Evolutionary conservation across 2,888 invertebrate species (phyloP).

Genomic region (Sipunculus nudus): DNA sequence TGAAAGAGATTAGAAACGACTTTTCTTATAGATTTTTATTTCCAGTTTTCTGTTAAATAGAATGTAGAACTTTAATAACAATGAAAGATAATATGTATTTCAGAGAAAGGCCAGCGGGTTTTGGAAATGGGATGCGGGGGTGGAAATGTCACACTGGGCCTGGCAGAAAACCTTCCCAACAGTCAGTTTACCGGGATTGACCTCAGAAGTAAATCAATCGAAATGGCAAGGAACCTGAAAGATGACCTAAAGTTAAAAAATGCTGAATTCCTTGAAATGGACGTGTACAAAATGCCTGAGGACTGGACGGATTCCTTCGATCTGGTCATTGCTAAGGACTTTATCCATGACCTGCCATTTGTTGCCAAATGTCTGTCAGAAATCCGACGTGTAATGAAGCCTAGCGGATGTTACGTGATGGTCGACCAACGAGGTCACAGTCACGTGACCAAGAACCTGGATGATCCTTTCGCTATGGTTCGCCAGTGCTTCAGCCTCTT

Average conservation of each 20-base stretch:
- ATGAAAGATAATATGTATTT: too few relatives aligned
- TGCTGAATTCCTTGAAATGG: slow-evolving; percentile 1
- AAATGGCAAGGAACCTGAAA: not conserved
- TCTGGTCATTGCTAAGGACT: slow-evolving; percentile 3
- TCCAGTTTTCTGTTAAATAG: too few relatives aligned
- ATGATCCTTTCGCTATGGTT: not conserved
- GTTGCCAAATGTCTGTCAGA: slow-evolving; percentile 12
- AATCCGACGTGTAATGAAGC: slow-evolving; percentile 10
- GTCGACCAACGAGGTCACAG: slow-evolving; percentile 6
- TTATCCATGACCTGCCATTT: slow-evolving; percentile 21
- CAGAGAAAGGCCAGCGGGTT: slow-evolving; percentile 8
- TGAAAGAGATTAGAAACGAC: too few relatives aligned
- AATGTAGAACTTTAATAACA: too few relatives aligned
- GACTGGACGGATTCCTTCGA: slow-evolving; percentile 16
- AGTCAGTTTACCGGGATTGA: slow-evolving; percentile 14
- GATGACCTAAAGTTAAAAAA: not conserved
- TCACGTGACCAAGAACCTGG: slow-evolving; percentile 6
- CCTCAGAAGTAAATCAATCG: slow-evolving; percentile 11
- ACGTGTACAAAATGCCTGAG: slow-evolving; percentile 11
- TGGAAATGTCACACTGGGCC: not conserved
- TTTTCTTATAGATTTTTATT: too few relatives aligned
- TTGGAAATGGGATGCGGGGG: slow-evolving; percentile 13
- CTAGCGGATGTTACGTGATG: slow-evolving; percentile 13
- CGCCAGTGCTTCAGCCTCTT: slow-evolving; percentile 8
- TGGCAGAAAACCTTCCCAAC: slow-evolving; percentile 17